Evolutionary conservation across 2,113 vertebrate species (phyloP), one percentile per base, ranked within the genome.

Genomic region (Crotalus horridus): DNA sequence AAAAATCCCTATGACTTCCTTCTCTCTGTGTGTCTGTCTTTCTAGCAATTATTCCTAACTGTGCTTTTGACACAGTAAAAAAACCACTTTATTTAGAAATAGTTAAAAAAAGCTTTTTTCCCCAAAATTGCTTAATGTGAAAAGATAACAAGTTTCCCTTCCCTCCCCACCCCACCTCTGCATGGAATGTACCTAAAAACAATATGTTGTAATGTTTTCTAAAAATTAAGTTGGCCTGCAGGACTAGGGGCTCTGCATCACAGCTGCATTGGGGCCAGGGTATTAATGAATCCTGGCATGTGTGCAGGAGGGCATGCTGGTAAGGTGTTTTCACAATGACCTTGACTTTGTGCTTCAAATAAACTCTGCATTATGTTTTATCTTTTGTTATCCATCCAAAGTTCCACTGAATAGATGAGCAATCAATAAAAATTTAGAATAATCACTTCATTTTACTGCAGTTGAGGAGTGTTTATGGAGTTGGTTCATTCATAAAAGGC

Each of bases 1-100:
- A 51, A 61, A 53, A 5, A 86, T 20, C 4, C 15, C 33, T 81
- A 43, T 81, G 33, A 81, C 39, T 81, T 39, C 21, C 33, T 21
- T 86, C 64, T 89, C 17, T 39, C 64, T 85, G 89, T 61, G 29
- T 54, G 29, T 54, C 11, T 11, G 21, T 85, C 81, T 89, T 4
- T 39, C 87, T 91, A 85, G 87, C 93, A 89, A 93, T 58, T 93
- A 55, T 91, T 48, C 53, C 89, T 74, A 2, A 95, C 81, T 93
- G 26, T 53, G 3, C 20, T 10, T 90, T 93, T 88, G 54, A 86
- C 90, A 94, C 88, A 89, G 46, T 92, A 23, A 48, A 43, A 91
- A 74, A 89, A 43, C 55, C 55, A 86, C 54, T 91, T 91, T 89
- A 91, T 91, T 93, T 94, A 93, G 8, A 61, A 87, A 85, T 53